Base-by-base conservation (phyloP, 64 coral and sea anemone species). In the Astreopora myriophthalma region DNA sequence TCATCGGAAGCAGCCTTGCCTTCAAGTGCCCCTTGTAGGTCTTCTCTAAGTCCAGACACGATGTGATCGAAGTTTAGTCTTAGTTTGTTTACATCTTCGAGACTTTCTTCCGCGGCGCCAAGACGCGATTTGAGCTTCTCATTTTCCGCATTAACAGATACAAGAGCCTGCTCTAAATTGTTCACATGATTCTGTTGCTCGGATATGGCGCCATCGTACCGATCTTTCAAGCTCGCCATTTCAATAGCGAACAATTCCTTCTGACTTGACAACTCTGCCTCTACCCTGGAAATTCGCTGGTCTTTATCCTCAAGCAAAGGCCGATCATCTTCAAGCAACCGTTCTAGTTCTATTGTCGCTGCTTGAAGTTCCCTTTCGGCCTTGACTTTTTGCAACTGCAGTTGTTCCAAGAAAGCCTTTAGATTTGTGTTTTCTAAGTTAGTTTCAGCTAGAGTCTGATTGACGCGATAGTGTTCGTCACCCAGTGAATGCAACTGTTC, bases 11-110 rank as follows among this genome's bases (percentile, higher is more conserved):
- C 51, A 11, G 52, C 36, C 82, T 90, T 97, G 22, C 93, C 91
- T 57, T 91, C 71, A 48, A 90, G 71, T 24, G 95, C 95, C 44
- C 74, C 34, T 14, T 97, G 86, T 0, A 97, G 17, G 39, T 97
- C 95, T 73, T 94, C 95, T 34, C 95, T 86, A 32, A 97, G 80
- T 1, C 95, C 95, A 35, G 77, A 83, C 16, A 97, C 80, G 58
- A 97, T 97, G 66, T 97, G 87, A 19, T 90, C 82, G 28, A 93
- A 75, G 14, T 97, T 87, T 36, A 57, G 31, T 72, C 71, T 90
- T 16, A 65, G 58, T 79, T 94, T 97, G 16, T 67, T 9, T 8
- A 48, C 87, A 57, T 90, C 84, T 14, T 94, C 67, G 49, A 76
- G 77, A 13, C 44, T 71, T 38, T 28, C n/a, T 23, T 74, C 84